A percentile compares a stretch with the other conserved stretches of the same genome.
These are phyloP conservation scores for Strigops habroptila DNA, from an alignment of 2,113 vertebrate genomes.

Conservation along the genomic window DNA sequence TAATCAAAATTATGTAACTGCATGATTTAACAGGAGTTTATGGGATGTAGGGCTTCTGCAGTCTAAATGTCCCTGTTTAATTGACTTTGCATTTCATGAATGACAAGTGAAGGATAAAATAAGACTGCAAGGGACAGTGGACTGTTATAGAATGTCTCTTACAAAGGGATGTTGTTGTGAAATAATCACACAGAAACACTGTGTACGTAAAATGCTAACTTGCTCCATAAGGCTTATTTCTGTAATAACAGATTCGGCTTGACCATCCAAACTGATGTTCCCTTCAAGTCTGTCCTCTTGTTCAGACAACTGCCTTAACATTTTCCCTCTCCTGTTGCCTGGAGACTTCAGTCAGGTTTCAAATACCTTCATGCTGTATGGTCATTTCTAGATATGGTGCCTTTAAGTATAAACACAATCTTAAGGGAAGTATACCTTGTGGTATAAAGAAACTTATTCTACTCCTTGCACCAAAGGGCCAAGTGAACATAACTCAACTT, in stretches of 20 bases:
- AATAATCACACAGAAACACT: neutral
- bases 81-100: neutral
- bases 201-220: neutral
- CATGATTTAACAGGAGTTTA: neutral
- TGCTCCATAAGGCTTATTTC: neutral
- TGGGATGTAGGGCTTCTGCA: neutral
- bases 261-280: accelerated
- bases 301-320: neutral
- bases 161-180: neutral
- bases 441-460: neutral
- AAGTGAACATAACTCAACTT: neutral
- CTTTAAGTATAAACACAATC: neutral
- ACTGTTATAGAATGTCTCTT: neutral
- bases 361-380: neutral
- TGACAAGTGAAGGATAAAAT: neutral
- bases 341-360: neutral
- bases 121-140: neutral
- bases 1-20: neutral
- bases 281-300: neutral
- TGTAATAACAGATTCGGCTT: neutral
- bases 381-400: neutral
- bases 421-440: neutral
- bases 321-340: neutral
- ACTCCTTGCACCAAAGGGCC: neutral
- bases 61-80: neutral